Evolutionary conservation across 2,113 vertebrate genomes (phyloP), one percentile per base, ranked within the genome.

Genomic region (Dermatemys mawii): DNA sequence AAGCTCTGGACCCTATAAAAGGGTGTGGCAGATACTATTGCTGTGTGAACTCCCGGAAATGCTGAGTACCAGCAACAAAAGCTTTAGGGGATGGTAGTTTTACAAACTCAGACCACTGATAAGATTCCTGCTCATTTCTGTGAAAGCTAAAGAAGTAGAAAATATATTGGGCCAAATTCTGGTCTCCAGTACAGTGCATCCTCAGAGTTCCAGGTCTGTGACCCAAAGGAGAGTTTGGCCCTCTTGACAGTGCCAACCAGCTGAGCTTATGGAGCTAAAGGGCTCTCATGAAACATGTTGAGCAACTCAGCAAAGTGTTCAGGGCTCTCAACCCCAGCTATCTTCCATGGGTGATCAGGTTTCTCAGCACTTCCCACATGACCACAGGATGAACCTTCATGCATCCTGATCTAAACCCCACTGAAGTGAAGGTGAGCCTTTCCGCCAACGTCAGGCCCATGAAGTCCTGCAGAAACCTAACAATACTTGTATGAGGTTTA

Each of bases 41-140:
- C 54, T 0, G 0, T 26, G 3, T 1, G 5, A 0, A 0, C 22
- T 87, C 92, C 32, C 16, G 38, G n/a, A 70, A 21, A 70, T 12
- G 21, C 24, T 5, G 38, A 11, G 21, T 41, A 41, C 67, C 67
- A 41, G 38, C 67, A 12, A 73, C 2, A 22, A 41, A 41, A 41
- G n/a, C 38, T 73, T n/a, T 10, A 24, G 67, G 67, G 38, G 4
- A 38, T 6, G 21, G 67, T 73, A 11, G n/a, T 73, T 73, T 21
- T 41, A 24, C 38, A 41, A 11, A 41, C 21, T 22, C 22, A 41
- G 67, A 73, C 10, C 11, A 41, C 19, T 5, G 38, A 41, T 38
- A 22, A 12, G n/a, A 17, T 41, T 73, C 22, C 67, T 73, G n/a
- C 21, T 22, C 16, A 41, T 12, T 41, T 41, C 38, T 41, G 67